Evolutionary conservation across 2,888 invertebrate genomes (phyloP), one percentile per base, ranked within the genome.

Genomic region (Itoplectis maculator): DNA sequence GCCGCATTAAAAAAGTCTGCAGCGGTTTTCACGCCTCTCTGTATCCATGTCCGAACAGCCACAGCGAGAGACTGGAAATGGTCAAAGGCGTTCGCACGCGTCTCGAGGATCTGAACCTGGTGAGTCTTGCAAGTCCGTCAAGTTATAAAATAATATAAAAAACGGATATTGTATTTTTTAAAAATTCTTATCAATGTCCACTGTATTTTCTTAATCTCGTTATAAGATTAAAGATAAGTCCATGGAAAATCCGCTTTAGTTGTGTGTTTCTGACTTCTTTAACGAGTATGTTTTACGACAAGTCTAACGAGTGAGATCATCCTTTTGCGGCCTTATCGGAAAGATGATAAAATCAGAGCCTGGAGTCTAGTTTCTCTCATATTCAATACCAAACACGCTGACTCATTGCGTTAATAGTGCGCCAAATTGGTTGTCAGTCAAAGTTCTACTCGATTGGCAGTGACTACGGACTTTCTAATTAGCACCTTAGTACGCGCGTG

Each of bases 11-110:
- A 94, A 98, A 98, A 93, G 97, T 98, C 59, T 98, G 98, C 94
- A 96, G 97, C 86, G 98, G 98, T 0, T 98, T 98, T 93, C 97
- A 98, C 88, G 98, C 98, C 2, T 97, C 97, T 3, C 94, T 98
- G 83, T 98, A 98, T 93, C 98, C 98, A 0, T 98, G 98, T 92
- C 98, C 98, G 0, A 97, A 97, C 82, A 96, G 96, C 47, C 96
- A 96, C 86, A 94, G 95, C 18, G 98, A 98, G 91, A 94, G 98
- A 45, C 94, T 96, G 85, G 98, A 98, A 90, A 98, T 98, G 97
- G 95, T 97, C 68, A 96, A 97, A 89, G 98, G 97, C 1, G 98
- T 98, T 2, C 95, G 97, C 93, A 97, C 98, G 0, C 94, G 98
- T 72, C 95, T 98, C 69, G 98, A 98, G 91, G 98, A 98, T 93